A percentile compares a stretch with the other conserved stretches of the same genome.
Evolutionary conservation across 2,113 vertebrate species (phyloP).

Genomic region (Carassius gibelio): DNA sequence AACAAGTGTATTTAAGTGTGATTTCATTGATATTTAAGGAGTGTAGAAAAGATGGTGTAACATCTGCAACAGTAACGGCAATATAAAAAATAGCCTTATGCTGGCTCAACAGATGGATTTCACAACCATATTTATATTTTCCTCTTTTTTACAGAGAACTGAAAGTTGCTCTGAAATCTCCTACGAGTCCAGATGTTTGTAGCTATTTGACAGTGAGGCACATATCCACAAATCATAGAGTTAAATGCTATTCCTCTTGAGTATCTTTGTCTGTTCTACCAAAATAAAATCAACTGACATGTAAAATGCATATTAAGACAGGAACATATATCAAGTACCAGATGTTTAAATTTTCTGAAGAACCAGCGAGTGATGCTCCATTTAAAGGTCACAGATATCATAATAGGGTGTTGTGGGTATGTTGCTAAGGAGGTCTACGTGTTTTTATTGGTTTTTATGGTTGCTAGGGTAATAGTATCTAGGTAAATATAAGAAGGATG

Average conservation of each 20-base stretch:
- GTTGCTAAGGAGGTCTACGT: background rate
- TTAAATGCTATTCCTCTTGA: background rate
- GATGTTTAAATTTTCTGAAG: background rate
- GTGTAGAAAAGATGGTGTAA: background rate
- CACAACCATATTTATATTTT: background rate
- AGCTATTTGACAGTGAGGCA: slow-evolving; percentile 9
- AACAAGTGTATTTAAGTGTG: background rate
- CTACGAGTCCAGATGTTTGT: slow-evolving; percentile 46
- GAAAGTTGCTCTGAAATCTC: slow-evolving; percentile 36
- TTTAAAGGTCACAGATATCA: background rate
- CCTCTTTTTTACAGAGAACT: slow-evolving; percentile 53
- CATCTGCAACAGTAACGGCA: background rate
- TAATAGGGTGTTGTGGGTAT: background rate
- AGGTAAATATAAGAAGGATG: background rate
- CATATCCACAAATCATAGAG: background rate
- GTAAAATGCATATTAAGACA: background rate
- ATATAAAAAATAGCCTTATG: background rate
- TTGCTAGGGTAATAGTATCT: background rate
- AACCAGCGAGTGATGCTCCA: background rate
- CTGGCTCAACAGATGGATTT: background rate
- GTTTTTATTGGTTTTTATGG: background rate
- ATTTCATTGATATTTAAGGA: background rate
- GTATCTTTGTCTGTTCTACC: background rate
- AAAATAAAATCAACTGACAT: background rate
- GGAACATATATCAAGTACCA: background rate